Percentiles rank a stretch among this genome's conserved stretches.
Conservation (phyloP, 2,888 invertebrate species). For the Plebejus argus region DNA sequence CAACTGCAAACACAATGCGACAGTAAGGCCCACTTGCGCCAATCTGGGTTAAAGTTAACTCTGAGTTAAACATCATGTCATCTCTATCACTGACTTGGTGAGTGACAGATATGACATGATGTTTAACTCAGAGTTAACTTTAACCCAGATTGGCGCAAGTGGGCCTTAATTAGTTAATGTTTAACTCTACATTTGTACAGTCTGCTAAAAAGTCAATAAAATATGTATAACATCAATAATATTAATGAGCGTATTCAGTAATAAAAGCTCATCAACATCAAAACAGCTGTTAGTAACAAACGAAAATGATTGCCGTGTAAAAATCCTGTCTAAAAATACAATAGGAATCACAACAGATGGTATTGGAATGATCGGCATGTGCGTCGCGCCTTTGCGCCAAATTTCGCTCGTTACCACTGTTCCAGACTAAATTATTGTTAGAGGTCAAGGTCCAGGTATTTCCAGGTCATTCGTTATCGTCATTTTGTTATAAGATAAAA, state of each 20-base stretch:
- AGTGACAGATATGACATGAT: too few relatives aligned
- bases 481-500: not conserved
- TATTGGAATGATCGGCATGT: slow-evolving; percentile 35
- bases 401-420: slow-evolving; percentile 31
- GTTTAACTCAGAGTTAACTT: too few relatives aligned
- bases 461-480: not conserved
- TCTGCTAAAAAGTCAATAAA: not conserved
- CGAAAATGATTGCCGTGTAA: slow-evolving; percentile 12
- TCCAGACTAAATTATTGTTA: slow-evolving; percentile 8
- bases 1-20: not conserved
- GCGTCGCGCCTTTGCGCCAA: slow-evolving; percentile 34
- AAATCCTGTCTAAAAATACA: slow-evolving; percentile 35
- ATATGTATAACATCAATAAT: not conserved
- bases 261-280: not conserved
- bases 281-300: not conserved
- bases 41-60: too few relatives aligned
- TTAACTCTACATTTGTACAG: too few relatives aligned
- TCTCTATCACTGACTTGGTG: too few relatives aligned
- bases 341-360: slow-evolving; percentile 34
- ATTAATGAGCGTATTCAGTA: not conserved
- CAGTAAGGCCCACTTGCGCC: too few relatives aligned
- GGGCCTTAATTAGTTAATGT: too few relatives aligned
- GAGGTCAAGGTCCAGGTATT: not conserved
- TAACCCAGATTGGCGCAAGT: too few relatives aligned
- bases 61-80: too few relatives aligned